phyloP scores from a whole-genome alignment of 2,888 invertebrate species.

The Plebejus argus region DNA sequence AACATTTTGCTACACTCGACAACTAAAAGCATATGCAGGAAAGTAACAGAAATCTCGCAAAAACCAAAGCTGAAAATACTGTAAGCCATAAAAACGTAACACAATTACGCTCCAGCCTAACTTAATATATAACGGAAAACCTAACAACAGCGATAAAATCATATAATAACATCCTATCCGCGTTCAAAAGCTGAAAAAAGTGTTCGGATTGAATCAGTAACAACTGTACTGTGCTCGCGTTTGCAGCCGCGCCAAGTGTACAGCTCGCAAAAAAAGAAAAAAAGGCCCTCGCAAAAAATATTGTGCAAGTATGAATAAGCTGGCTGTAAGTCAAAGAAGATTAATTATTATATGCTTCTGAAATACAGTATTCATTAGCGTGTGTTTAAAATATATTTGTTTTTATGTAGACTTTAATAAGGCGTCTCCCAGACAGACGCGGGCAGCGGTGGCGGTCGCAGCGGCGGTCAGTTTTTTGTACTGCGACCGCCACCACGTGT shows the following conservation, averaged over 20 bases:
- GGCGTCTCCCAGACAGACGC: too few relatives aligned
- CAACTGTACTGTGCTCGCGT: slow-evolving; percentile 22
- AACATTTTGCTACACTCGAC: background rate
- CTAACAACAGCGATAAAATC: slow-evolving; percentile 11
- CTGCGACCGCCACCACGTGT: too few relatives aligned
- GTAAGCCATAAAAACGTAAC: background rate
- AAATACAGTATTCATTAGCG: background rate
- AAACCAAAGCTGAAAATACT: background rate
- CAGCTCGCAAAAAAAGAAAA: slow-evolving; percentile 2
- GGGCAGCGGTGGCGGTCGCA: too few relatives aligned
- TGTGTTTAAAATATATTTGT: background rate
- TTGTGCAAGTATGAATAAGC: background rate
- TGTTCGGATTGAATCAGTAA: slow-evolving; percentile 32
- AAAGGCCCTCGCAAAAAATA: background rate
- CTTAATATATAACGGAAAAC: background rate
- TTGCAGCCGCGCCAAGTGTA: slow-evolving; percentile 29
- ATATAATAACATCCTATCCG: slow-evolving; percentile 24
- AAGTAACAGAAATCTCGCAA: background rate
- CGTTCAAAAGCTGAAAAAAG: slow-evolving; percentile 13
- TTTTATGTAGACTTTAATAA: background rate
- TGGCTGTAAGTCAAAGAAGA: slow-evolving; percentile 1
- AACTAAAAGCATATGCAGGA: background rate
- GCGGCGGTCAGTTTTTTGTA: too few relatives aligned
- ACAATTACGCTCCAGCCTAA: background rate
- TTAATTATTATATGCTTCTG: background rate